phyloP scores from a whole-genome alignment of 2,797 vertebrate species.

The Euphonia xanthogaster region DNA sequence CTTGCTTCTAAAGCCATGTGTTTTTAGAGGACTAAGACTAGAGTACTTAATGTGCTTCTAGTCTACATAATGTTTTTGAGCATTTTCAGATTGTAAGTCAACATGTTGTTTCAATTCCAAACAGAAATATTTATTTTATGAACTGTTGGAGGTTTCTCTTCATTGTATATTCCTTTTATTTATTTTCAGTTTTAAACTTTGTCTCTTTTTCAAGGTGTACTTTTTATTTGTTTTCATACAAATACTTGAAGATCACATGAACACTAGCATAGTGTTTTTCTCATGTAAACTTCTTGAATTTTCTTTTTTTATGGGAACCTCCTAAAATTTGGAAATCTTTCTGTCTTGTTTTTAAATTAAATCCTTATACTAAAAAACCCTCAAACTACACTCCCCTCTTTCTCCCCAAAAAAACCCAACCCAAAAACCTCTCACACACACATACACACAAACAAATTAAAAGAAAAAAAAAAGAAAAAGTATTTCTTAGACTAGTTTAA shows the following conservation, averaged over 20 bases:
- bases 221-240: background rate
- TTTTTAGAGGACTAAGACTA: background rate
- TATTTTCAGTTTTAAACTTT: background rate
- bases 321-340: background rate
- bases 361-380: background rate
- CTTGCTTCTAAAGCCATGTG: background rate
- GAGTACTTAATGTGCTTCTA: background rate
- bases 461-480: fast-evolving
- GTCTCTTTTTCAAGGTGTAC: background rate
- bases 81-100: background rate
- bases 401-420: fast-evolving
- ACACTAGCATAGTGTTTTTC: background rate
- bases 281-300: background rate
- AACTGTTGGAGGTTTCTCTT: background rate
- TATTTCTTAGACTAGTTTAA: background rate
- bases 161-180: background rate
- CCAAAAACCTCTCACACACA: background rate
- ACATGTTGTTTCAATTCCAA: background rate
- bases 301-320: background rate
- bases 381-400: fast-evolving
- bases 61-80: background rate
- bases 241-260: background rate
- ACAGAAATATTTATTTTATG: background rate
- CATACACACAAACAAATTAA: background rate
- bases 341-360: background rate